Conservation (phyloP, 2,113 vertebrate species). For the Neogobius melanostomus region DNA sequence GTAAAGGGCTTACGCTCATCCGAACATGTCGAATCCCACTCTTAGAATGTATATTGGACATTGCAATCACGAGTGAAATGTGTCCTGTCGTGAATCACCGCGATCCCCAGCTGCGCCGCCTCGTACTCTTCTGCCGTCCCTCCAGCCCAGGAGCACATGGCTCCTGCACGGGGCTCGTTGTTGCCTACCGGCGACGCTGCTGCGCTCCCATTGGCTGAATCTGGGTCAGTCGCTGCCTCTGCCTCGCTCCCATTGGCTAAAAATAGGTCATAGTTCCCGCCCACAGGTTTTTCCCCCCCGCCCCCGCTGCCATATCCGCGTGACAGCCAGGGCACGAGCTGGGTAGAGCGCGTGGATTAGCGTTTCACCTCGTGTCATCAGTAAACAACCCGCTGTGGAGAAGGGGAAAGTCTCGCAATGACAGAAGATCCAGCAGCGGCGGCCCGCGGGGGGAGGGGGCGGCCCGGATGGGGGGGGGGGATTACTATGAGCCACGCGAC, state of each 20-base stretch:
- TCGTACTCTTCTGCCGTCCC: constrained; percentile 41
- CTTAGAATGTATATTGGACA: neutral
- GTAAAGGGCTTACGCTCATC: neutral
- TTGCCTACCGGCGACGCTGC: constrained; percentile 65
- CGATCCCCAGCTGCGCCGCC: constrained; percentile 25
- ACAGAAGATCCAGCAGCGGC: neutral
- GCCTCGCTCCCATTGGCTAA: constrained; percentile 64
- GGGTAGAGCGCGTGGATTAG: constrained; percentile 20
- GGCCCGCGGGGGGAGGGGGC: neutral
- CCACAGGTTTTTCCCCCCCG: constrained; percentile 61
- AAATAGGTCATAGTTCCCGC: constrained; percentile 78
- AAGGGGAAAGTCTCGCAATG: neutral
- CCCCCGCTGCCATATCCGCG: constrained; percentile 70
- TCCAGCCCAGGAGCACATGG: constrained; percentile 66
- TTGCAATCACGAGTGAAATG: no score
- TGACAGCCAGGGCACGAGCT: constrained; percentile 53
- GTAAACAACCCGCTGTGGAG: neutral
- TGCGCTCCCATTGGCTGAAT: constrained; percentile 72
- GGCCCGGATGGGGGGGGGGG: neutral
- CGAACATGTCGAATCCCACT: neutral
- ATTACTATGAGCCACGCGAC: neutral
- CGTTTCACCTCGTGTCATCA: constrained; percentile 7
- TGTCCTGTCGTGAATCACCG: neutral
- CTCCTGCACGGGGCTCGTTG: constrained; percentile 68
- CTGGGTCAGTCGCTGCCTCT: constrained; percentile 72